Percentiles rank a stretch among this genome's conserved stretches.
These are phyloP conservation scores for Eupithecia exiguata DNA, from an alignment of 2,888 invertebrate genomes.

Conservation along the genomic window DNA sequence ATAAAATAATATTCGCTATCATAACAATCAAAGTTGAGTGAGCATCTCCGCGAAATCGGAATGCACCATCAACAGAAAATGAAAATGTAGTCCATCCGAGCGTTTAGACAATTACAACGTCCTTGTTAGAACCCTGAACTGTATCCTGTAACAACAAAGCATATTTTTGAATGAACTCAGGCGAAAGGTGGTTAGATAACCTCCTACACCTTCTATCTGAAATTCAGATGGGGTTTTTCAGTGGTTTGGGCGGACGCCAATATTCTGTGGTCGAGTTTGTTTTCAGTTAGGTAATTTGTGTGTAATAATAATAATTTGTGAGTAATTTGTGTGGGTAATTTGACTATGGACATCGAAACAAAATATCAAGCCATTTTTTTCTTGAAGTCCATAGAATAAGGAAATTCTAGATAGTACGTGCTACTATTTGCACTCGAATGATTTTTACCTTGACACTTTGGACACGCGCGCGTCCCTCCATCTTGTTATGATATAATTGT, in stretches of 20 bases:
- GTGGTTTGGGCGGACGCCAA: constrained; percentile 65
- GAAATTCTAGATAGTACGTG: no score
- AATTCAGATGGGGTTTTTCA: constrained; percentile 70
- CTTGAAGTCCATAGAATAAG: no score
- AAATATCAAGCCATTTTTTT: no score
- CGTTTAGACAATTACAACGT: constrained; percentile 61
- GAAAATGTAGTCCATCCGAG: constrained; percentile 62
- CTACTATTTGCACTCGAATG: no score
- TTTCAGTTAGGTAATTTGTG: constrained; percentile 70
- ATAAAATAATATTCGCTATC: constrained; percentile 5
- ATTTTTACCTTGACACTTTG: no score
- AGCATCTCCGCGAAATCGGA: constrained; percentile 47
- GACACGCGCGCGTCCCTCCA: no score
- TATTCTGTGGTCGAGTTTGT: constrained; percentile 64
- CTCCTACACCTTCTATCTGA: constrained; percentile 58
- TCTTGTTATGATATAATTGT: no score
- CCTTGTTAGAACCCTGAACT: constrained; percentile 16
- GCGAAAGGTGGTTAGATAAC: constrained; percentile 52
- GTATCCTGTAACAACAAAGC: constrained; percentile 18
- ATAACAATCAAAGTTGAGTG: constrained; percentile 38
- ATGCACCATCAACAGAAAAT: constrained; percentile 53
- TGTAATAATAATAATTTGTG: no score
- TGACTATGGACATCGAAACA: no score
- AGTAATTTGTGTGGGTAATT: constrained; percentile 49
- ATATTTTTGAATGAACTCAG: constrained; percentile 33